These are phyloP conservation scores for Marcusenius ussheri DNA, from an alignment of 2,113 vertebrate genomes.

Conservation along the genomic window DNA sequence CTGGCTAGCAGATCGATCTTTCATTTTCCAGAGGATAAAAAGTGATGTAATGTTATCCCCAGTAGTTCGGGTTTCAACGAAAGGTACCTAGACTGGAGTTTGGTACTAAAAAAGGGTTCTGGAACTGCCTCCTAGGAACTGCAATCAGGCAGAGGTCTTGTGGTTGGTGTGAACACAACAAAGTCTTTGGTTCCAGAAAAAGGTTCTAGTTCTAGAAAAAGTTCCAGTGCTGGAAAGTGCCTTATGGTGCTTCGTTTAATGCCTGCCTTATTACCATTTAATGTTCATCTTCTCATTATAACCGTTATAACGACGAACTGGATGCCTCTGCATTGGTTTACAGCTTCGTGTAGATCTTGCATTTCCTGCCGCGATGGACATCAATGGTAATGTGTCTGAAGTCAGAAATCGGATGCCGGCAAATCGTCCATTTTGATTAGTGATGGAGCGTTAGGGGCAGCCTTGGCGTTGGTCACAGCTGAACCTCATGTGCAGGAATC, in stretches of 20 bases:
- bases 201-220: neutral
- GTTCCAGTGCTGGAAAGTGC: neutral
- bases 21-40: neutral
- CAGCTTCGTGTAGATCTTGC: neutral
- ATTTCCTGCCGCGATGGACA: neutral
- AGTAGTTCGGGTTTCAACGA: neutral
- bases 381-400: neutral
- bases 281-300: neutral
- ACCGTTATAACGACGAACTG: neutral
- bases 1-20: neutral
- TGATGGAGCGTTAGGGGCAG: neutral
- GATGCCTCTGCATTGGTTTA: neutral
- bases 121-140: neutral
- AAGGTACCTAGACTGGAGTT: neutral
- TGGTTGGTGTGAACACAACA: neutral
- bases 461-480: neutral
- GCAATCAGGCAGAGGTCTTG: neutral
- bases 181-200: neutral
- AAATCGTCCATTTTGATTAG: neutral
- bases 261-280: neutral
- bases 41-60: neutral
- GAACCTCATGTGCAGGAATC: neutral
- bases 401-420: neutral
- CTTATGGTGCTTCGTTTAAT: neutral
- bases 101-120: neutral